Conservation (phyloP, 2,113 vertebrate genomes). For the Dicerorhinus sumatrensis region DNA sequence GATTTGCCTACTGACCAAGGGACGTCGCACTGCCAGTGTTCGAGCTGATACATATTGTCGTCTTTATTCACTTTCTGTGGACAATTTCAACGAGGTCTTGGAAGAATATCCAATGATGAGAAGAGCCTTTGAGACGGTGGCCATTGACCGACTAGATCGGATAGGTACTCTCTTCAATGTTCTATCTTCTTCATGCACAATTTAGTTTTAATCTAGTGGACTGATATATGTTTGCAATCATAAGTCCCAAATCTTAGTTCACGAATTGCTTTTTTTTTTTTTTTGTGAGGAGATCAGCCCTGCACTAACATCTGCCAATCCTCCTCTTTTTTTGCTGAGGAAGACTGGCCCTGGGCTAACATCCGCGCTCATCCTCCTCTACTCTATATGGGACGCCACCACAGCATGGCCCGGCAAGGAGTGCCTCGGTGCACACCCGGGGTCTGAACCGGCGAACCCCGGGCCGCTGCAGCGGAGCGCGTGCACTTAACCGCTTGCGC, state of each 20-base stretch:
- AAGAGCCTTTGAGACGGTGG: constrained; percentile 98
- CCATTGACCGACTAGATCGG: constrained; percentile 97
- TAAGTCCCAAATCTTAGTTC: background rate
- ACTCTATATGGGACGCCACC: too few relatives aligned
- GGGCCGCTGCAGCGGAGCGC: too few relatives aligned
- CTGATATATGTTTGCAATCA: background rate
- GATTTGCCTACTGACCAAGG: constrained; percentile 98
- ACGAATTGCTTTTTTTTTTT: background rate
- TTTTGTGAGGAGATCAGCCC: too few relatives aligned
- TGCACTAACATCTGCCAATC: too few relatives aligned
- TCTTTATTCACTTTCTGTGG: constrained; percentile 97
- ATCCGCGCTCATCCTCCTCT: too few relatives aligned
- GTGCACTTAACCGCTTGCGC: too few relatives aligned
- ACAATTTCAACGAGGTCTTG: constrained; percentile 99
- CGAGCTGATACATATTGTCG: constrained; percentile 98
- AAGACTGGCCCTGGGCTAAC: too few relatives aligned
- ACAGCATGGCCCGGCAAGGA: too few relatives aligned
- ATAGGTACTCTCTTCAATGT: constrained; percentile 89
- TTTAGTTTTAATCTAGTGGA: background rate
- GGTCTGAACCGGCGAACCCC: too few relatives aligned
- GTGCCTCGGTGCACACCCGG: too few relatives aligned
- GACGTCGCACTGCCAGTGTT: constrained; percentile 97
- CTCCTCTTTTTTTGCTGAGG: too few relatives aligned
- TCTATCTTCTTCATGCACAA: background rate
- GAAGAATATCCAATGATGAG: constrained; percentile 99